These are phyloP conservation scores for Troglohyphantes excavatus DNA, from an alignment of 2,888 invertebrate species.

Conservation along the genomic window DNA sequence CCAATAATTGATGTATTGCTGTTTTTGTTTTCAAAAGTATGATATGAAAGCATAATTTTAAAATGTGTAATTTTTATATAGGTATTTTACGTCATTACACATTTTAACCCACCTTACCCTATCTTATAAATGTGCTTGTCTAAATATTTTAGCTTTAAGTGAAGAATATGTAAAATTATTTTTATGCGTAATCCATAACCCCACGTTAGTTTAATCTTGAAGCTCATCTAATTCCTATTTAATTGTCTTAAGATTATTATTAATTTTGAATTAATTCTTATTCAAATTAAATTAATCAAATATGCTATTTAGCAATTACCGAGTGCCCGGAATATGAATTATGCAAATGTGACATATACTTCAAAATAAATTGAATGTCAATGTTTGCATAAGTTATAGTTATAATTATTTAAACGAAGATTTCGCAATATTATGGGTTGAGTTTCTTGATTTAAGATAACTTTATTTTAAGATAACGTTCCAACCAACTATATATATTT, in stretches of 20 bases:
- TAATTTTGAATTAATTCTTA: constrained; percentile 29
- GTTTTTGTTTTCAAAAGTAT: no score
- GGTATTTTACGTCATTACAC: no score
- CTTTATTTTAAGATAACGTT: no score
- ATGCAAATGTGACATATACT: constrained; percentile 36
- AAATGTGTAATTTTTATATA: no score
- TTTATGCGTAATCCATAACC: neutral
- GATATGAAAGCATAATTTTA: no score
- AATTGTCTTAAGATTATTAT: constrained; percentile 28
- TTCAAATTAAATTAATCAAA: constrained; percentile 16
- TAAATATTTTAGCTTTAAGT: no score
- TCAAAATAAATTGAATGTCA: constrained; percentile 29
- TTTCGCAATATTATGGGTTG: neutral
- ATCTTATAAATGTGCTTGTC: no score
- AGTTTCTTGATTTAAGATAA: no score
- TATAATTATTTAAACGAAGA: neutral
- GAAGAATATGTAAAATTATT: no score
- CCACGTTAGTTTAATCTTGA: neutral
- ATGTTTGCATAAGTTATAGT: neutral
- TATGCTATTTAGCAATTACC: constrained; percentile 13
- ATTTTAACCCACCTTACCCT: no score
- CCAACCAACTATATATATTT: no score
- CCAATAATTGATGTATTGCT: no score
- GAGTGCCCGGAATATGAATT: neutral
- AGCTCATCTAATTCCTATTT: constrained; percentile 17